Base-by-base conservation (phyloP, 2,113 vertebrate genomes). In the Todiramphus saurophagus region DNA sequence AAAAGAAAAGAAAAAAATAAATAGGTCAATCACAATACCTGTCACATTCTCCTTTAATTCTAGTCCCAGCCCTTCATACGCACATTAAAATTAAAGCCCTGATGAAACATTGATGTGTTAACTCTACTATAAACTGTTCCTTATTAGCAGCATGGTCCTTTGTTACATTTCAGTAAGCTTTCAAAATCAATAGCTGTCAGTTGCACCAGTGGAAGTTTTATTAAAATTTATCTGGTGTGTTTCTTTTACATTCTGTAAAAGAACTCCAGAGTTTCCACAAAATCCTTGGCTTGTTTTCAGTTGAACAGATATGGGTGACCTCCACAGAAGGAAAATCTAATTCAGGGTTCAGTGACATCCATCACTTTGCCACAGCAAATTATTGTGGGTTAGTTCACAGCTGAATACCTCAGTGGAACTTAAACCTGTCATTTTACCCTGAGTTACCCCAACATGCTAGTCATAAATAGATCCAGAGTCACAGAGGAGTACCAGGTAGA, bases 91-190 rank as follows among this genome's bases (percentile, higher is more conserved):
- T 72, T 73, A 83, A 95, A 94, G 44, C 33, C 16, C 46, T 62
- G 46, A 68, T 95, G 48, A 94, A 95, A 90, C 35, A 79, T 5
- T 89, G 35, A 74, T 83, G 33, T 92, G 74, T 83, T 93, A 95
- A 87, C 27, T 75, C 24, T 37, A 18, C 50, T 85, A 62, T 88
- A 96, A 96, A 94, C n/a, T 86, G 43, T 77, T 95, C 46, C 68
- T 87, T 91, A 79, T 87, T 93, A 94, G 58, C 75, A 96, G 13
- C 46, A 39, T 25, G 13, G 25, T 31, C 48, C 28, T 93, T 70
- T 37, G 8, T 81, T 64, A 88, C 68, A 81, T 96, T 94, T 91
- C 84, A 88, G 69, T 90, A 85, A 94, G 51, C 18, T 80, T 90
- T 84, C 25, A 63, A 69, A 95, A 95, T 96, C 77, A 59, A 74